phyloP scores from a whole-genome alignment of 2,888 invertebrate species.

The Eristalinus sepulchralis region DNA sequence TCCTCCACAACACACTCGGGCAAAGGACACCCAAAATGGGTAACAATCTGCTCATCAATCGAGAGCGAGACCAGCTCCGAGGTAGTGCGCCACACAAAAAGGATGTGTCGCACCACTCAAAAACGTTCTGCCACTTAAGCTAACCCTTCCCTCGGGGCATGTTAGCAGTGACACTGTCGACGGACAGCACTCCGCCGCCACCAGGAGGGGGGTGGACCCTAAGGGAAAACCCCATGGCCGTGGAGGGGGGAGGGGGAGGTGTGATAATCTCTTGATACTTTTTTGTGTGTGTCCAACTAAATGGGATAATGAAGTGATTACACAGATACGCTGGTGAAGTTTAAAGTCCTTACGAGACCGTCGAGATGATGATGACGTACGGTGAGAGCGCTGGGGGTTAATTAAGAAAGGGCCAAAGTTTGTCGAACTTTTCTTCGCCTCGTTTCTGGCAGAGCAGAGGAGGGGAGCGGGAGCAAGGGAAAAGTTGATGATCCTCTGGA shows the following conservation, averaged over 20 bases:
- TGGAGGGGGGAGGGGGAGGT: slow-evolving; percentile 19
- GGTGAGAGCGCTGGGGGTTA: slow-evolving; percentile 44
- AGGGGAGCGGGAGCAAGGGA: slow-evolving; percentile 10
- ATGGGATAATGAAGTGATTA: slow-evolving; percentile 71
- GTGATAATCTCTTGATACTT: slow-evolving; percentile 56
- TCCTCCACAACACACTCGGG: not conserved
- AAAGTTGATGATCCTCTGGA: slow-evolving; percentile 56
- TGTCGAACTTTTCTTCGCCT: slow-evolving; percentile 55
- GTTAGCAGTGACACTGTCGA: not conserved
- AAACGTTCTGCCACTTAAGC: slow-evolving; percentile 27
- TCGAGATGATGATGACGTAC: slow-evolving; percentile 42
- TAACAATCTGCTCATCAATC: slow-evolving; percentile 69
- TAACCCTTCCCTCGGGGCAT: slow-evolving; percentile 8
- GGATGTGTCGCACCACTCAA: slow-evolving; percentile 36
- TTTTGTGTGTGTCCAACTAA: slow-evolving; percentile 55
- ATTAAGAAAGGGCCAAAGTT: slow-evolving; percentile 68
- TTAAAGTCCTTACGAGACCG: slow-evolving; percentile 45
- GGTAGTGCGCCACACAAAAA: slow-evolving; percentile 27
- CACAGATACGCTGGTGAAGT: slow-evolving; percentile 67
- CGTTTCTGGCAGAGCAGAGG: too few relatives aligned
- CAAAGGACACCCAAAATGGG: slow-evolving; percentile 36
- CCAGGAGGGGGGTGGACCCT: not conserved
- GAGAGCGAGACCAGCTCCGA: slow-evolving; percentile 27
- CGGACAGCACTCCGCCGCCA: not conserved
- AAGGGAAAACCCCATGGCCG: not conserved